A percentile compares a stretch with the other conserved stretches of the same genome.
Evolutionary conservation across 2,888 invertebrate species (phyloP).

Genomic region (Calephelis perditalis): DNA sequence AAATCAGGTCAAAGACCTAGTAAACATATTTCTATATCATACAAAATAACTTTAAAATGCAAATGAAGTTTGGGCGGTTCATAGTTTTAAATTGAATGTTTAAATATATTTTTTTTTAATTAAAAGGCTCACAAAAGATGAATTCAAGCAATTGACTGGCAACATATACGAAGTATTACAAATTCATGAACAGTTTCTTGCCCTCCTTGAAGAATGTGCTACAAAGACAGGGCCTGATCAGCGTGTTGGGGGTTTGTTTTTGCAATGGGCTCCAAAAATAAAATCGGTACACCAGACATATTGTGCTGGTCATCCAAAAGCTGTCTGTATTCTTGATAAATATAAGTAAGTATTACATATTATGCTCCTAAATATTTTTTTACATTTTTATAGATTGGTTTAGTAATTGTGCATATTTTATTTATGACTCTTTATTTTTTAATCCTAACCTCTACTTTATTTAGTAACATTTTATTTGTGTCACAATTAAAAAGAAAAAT

Average conservation of each 20-base stretch:
- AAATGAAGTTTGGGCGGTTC: too few species aligned
- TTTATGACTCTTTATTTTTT: too few species aligned
- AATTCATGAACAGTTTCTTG: slow-evolving; percentile 89
- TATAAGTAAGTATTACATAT: slow-evolving; percentile 83
- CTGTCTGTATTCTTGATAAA: slow-evolving; percentile 94
- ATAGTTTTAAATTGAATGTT: not conserved
- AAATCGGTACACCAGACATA: slow-evolving; percentile 92
- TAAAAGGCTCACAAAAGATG: slow-evolving; percentile 88
- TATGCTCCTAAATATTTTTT: not conserved
- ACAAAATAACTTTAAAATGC: too few species aligned
- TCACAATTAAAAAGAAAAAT: too few species aligned
- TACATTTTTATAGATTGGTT: not conserved
- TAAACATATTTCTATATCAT: too few species aligned
- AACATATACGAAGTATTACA: slow-evolving; percentile 93
- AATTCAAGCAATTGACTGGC: slow-evolving; percentile 91
- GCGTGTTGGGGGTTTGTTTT: slow-evolving; percentile 93
- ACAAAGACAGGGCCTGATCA: slow-evolving; percentile 85
- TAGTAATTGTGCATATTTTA: too few species aligned
- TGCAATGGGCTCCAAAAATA: slow-evolving; percentile 89
- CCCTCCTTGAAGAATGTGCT: slow-evolving; percentile 88
- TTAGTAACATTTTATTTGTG: too few species aligned
- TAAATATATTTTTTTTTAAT: slow-evolving; percentile 11
- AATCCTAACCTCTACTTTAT: too few species aligned
- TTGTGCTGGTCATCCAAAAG: slow-evolving; percentile 95
- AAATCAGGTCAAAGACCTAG: too few species aligned